Evolutionary conservation across 2,797 vertebrate species (phyloP).

Genomic region (Carapus acus): DNA sequence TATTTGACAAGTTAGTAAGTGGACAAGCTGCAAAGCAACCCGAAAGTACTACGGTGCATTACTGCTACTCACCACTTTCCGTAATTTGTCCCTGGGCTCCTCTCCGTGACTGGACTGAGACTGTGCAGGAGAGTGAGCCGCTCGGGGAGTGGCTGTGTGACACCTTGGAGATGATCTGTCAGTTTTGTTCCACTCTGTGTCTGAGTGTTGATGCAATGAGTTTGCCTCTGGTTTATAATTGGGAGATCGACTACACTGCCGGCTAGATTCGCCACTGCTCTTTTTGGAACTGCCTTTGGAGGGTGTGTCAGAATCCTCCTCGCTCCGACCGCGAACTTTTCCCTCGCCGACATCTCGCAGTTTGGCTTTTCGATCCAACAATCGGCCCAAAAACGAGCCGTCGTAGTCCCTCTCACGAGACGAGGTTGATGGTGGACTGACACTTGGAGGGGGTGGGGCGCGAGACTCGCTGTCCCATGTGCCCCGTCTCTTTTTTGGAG

Average conservation of each 20-base stretch:
- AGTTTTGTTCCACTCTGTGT: constrained; percentile 71
- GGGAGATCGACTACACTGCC: constrained; percentile 65
- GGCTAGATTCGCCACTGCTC: constrained; percentile 57
- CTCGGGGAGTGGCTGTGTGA: constrained; percentile 61
- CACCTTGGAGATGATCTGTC: constrained; percentile 63
- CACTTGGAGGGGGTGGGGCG: constrained; percentile 55
- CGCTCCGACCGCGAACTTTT: constrained; percentile 29
- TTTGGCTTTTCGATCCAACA: constrained; percentile 82
- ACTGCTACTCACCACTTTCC: constrained; percentile 83
- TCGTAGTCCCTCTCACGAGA: constrained; percentile 76
- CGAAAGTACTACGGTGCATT: too few relatives aligned
- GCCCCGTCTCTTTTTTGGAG: constrained; percentile 75
- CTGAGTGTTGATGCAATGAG: constrained; percentile 75
- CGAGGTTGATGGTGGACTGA: constrained; percentile 45
- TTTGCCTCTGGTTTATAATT: constrained; percentile 68
- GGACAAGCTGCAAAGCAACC: too few relatives aligned
- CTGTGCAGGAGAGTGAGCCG: constrained; percentile 52
- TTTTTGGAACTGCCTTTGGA: constrained; percentile 79
- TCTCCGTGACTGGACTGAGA: constrained; percentile 71
- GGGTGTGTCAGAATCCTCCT: constrained; percentile 77
- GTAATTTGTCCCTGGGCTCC: constrained; percentile 78
- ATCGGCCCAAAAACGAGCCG: constrained; percentile 76
- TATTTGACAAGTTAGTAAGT: too few relatives aligned
- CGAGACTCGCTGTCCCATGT: constrained; percentile 69
- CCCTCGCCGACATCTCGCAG: constrained; percentile 43